Base-by-base conservation (phyloP, 1,140 invertebrate genomes). In the Papilio machaon region DNA sequence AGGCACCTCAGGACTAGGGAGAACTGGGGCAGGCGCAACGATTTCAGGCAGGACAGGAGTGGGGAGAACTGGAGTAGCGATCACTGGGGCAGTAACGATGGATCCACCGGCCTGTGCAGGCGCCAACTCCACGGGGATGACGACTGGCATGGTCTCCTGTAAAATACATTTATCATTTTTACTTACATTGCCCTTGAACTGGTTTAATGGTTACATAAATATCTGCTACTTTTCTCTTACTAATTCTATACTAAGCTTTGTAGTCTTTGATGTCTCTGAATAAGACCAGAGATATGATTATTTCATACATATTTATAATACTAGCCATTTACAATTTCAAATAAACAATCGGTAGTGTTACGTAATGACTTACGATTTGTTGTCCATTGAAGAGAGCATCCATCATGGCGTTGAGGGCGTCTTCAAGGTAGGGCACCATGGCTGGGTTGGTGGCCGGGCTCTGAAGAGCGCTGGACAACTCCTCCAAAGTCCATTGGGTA, bases 391-490 rank as follows among this genome's bases (percentile, higher is more conserved):
- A 19, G 15, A 89, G 23, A 67, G 86, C 83, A 11, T 60, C 46
- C 85, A 87, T 88, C 54, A 88, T 80, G 13, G 84, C 43, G 80
- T 88, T 87, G 49, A 90, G 82, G 73, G 87, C 86, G 7, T 82
- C n/a, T 47, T 84, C 83, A 19, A 89, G 77, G 83, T 87, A 83
- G 47, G 87, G 86, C 15, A 83, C 49, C 46, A 88, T 67, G 43
- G 84, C 83, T 38, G 88, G 83, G 82, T 90, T 79, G 47, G 85
- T 85, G 30, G 47, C 58, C 38, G 88, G 85, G 82, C 81, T 81
- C 70, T 86, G 73, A 30, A 92, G 80, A 77, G 91, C 88, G 0
- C 78, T 80, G 52, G 88, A 85, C 23, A 94, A 75, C 67, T 92
- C 83, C 2, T 83, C 8, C 5, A 91, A 82, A 38, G 84, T 88